These are phyloP conservation scores for Channa maculata DNA, from an alignment of 2,113 vertebrate genomes.

Conservation along the genomic window DNA sequence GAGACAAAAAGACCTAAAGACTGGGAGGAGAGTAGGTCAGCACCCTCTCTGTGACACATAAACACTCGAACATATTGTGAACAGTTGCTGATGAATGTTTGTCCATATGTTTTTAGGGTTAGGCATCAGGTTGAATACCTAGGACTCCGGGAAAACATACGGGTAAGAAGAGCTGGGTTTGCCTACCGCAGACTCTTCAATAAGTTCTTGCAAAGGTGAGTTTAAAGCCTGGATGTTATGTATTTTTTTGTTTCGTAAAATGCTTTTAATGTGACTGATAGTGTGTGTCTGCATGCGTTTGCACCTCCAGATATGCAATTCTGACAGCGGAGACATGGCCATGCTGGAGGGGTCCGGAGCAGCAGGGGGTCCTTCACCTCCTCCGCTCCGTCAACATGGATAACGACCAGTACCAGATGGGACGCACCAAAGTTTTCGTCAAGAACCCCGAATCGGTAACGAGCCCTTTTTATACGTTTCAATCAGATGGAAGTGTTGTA, in stretches of 20 bases:
- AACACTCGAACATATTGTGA: background rate
- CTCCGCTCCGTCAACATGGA: constrained; percentile 96
- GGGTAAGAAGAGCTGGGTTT: constrained; percentile 92
- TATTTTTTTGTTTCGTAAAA: background rate
- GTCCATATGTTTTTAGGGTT: constrained; percentile 73
- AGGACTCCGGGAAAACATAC: constrained; percentile 94
- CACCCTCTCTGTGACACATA: background rate
- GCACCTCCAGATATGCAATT: constrained; percentile 89
- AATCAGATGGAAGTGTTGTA: too few species aligned
- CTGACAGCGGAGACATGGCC: constrained; percentile 94
- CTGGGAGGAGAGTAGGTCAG: constrained; percentile 97
- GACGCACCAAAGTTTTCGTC: constrained; percentile 91
- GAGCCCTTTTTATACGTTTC: background rate
- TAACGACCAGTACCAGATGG: constrained; percentile 96
- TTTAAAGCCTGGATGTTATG: rapidly evolving
- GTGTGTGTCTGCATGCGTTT: constrained; percentile 8
- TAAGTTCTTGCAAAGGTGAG: constrained; percentile 94
- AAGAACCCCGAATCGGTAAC: constrained; percentile 97
- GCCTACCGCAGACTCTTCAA: constrained; percentile 93
- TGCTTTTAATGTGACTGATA: background rate
- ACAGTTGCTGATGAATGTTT: background rate
- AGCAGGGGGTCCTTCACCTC: constrained; percentile 93
- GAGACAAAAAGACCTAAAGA: constrained; percentile 95
- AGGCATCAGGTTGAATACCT: constrained; percentile 97
- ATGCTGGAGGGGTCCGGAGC: constrained; percentile 87